Percentiles rank a stretch among this genome's conserved stretches.
phyloP scores from a whole-genome alignment of 2,113 vertebrate species.

The Aspidoscelis tigris region DNA sequence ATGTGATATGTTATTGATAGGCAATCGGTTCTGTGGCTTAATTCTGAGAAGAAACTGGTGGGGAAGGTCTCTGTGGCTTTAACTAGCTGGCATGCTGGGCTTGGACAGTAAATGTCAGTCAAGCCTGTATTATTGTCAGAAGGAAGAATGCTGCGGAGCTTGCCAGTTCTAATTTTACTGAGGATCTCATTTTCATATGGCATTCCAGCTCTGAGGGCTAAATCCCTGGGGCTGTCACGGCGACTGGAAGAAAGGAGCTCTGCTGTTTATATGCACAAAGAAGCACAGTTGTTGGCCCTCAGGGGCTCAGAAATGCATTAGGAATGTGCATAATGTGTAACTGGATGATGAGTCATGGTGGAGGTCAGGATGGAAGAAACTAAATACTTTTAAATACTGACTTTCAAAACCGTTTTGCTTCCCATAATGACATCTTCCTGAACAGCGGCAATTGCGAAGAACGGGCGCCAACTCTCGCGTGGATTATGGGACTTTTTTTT shows the following conservation, averaged over 20 bases:
- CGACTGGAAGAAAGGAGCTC: background rate
- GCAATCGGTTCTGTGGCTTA: background rate
- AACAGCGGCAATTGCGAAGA: background rate
- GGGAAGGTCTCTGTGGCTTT: background rate
- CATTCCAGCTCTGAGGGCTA: slow-evolving; percentile 2
- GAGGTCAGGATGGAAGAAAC: slow-evolving; percentile 28
- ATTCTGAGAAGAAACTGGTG: background rate
- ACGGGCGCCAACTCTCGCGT: background rate
- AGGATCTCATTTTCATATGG: background rate
- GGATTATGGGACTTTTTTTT: background rate
- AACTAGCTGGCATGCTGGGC: background rate
- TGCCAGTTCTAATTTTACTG: slow-evolving; percentile 28
- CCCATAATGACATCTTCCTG: background rate
- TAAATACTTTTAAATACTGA: slow-evolving; percentile 3
- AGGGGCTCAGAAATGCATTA: rapidly evolving
- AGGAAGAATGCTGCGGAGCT: background rate
- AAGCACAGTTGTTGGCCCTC: background rate
- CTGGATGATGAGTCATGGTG: rapidly evolving
- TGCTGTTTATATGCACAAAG: background rate
- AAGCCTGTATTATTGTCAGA: background rate
- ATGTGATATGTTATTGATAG: background rate
- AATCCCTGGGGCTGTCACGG: background rate
- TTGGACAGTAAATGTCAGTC: slow-evolving; percentile 10
- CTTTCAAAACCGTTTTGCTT: background rate
- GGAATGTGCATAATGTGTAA: slow-evolving; percentile 7